Conservation (phyloP, 2,113 vertebrate species). For the Heterotilapia buettikoferi region DNA sequence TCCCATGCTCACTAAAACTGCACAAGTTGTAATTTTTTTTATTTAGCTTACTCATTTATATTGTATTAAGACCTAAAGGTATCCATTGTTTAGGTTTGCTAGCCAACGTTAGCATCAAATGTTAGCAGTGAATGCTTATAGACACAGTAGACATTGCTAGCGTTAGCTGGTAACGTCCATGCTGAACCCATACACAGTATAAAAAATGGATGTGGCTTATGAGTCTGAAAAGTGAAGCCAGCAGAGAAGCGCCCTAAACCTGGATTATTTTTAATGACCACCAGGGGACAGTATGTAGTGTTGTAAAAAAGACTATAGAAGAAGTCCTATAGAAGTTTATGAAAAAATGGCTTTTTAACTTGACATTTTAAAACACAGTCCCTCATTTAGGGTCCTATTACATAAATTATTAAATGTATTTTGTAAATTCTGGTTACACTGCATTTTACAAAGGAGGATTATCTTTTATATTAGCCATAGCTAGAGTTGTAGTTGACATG, state of each 20-base stretch:
- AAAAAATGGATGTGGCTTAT: not conserved
- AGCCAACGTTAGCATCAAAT: not conserved
- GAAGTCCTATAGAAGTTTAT: fast-evolving
- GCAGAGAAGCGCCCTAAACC: not conserved
- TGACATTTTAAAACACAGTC: not conserved
- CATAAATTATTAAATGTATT: not conserved
- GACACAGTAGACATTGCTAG: not conserved
- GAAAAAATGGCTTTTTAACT: not conserved
- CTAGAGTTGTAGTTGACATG: not conserved
- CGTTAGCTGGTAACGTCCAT: not conserved
- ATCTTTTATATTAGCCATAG: fast-evolving
- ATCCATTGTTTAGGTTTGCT: not conserved
- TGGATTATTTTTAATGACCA: not conserved
- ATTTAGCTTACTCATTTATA: not conserved
- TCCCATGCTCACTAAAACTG: not conserved
- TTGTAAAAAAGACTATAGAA: not conserved
- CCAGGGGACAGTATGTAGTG: not conserved
- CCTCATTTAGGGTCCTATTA: not conserved
- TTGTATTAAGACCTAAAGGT: not conserved
- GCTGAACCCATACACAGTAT: not conserved
- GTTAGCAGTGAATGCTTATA: not conserved
- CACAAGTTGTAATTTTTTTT: not conserved
- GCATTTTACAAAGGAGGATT: fast-evolving
- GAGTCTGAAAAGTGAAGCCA: not conserved
- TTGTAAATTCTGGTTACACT: not conserved